Evolutionary conservation across 2,888 invertebrate genomes (phyloP).

Genomic region (Atethmia centrago): DNA sequence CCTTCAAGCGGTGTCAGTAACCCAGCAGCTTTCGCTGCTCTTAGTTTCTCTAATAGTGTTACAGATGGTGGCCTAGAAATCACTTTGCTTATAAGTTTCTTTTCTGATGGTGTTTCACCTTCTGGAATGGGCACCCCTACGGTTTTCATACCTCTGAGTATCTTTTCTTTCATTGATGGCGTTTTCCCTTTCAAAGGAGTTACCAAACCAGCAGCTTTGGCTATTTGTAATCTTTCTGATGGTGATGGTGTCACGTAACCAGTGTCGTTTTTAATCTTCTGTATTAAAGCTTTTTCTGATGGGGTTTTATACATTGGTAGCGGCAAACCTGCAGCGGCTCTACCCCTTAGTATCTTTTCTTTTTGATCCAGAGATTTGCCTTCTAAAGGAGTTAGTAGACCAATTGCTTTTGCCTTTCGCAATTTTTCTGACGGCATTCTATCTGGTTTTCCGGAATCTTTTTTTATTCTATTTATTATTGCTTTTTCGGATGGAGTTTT

Average conservation of each 20-base stretch:
- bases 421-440: conserved; percentile 41
- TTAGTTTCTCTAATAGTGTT: conserved; percentile 26
- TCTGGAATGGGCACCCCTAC: conserved; percentile 54
- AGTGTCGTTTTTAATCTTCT: conserved; percentile 50
- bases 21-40: conserved; percentile 28
- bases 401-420: conserved; percentile 34
- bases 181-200: conserved; percentile 44
- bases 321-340: conserved; percentile 62
- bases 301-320: conserved; percentile 39
- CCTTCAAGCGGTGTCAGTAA: conserved; percentile 39
- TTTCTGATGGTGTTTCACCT: conserved; percentile 44
- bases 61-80: conserved; percentile 7
- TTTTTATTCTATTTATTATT: conserved; percentile 28
- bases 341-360: conserved; percentile 66
- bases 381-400: conserved; percentile 48
- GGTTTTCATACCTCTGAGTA: conserved; percentile 62
- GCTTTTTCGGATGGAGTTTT: conserved; percentile 47
- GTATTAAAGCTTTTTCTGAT: conserved; percentile 47
- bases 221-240: conserved; percentile 36
- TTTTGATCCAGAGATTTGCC: conserved; percentile 66
- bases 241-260: conserved; percentile 41
- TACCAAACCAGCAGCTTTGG: conserved; percentile 42
- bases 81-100: conserved; percentile 34
- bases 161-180: conserved; percentile 60
- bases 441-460: conserved; percentile 14